These are phyloP conservation scores for Dryas iulia DNA, from an alignment of 1,140 invertebrate genomes.

Conservation along the genomic window DNA sequence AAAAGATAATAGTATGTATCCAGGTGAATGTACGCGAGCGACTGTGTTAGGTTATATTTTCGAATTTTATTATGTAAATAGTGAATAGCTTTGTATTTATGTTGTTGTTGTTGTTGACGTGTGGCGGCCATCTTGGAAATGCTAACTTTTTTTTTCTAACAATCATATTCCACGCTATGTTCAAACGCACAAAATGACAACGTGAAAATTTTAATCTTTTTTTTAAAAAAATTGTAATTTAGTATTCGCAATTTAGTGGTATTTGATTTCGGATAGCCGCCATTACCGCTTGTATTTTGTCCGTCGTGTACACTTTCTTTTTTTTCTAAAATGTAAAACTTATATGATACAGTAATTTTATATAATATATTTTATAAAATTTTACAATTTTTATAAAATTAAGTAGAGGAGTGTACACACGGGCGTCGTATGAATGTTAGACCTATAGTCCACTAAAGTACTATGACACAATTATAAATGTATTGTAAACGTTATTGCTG, in stretches of 20 bases:
- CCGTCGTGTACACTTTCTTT: conserved; percentile 18
- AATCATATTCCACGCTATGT: not conserved
- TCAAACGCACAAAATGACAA: conserved; percentile 25
- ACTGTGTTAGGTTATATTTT: conserved; percentile 32
- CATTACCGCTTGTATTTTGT: conserved; percentile 10
- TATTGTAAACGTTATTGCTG: not conserved
- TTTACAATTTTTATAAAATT: conserved; percentile 1
- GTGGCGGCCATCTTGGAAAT: conserved; percentile 28
- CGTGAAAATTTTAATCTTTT: not conserved
- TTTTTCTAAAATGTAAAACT: not conserved
- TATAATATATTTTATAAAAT: not conserved
- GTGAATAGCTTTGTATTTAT: conserved; percentile 54
- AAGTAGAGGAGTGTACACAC: conserved; percentile 6
- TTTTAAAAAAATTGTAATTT: not conserved
- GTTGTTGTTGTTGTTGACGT: conserved; percentile 44
- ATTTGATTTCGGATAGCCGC: conserved; percentile 5
- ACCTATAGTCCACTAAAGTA: not conserved
- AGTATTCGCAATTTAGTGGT: not conserved
- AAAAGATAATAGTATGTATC: conserved; percentile 26
- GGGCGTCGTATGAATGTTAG: conserved; percentile 15
- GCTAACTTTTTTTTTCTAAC: not conserved
- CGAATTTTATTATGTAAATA: conserved; percentile 52
- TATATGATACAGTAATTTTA: not conserved
- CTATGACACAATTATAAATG: not conserved
- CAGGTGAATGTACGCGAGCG: conserved; percentile 26